Conservation (phyloP, 2,797 vertebrate genomes). For the Anguilla obscura region DNA sequence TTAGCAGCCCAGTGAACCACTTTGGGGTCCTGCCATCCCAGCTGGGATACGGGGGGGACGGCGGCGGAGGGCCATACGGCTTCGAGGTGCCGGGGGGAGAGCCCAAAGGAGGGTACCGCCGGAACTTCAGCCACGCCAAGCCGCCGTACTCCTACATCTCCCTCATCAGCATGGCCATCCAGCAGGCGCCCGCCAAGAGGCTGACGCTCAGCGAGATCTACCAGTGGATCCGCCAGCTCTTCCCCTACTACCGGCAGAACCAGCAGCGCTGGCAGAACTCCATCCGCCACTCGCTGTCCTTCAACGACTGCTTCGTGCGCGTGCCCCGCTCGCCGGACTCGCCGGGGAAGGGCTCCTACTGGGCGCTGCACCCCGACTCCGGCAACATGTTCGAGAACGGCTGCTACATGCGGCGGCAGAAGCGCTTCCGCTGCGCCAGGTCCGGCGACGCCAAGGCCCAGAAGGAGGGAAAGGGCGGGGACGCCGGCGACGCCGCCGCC, state of each 20-base stretch:
- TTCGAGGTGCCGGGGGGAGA: conserved; percentile 70
- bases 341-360: conserved; percentile 80
- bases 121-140: conserved; percentile 82
- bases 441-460: conserved; percentile 45
- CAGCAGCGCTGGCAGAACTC: conserved; percentile 82
- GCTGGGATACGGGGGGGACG: conserved; percentile 43
- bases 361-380: conserved; percentile 81
- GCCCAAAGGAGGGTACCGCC: conserved; percentile 64
- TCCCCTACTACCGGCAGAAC: conserved; percentile 82
- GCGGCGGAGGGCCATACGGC: conserved; percentile 41
- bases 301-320: conserved; percentile 79
- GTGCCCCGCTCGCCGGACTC: conserved; percentile 78
- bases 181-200: conserved; percentile 79
- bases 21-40: conserved; percentile 35
- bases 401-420: conserved; percentile 82
- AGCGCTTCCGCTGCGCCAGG: conserved; percentile 79
- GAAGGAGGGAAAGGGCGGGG: conserved; percentile 45
- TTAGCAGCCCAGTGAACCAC: conserved; percentile 25
- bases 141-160: conserved; percentile 84
- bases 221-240: conserved; percentile 84
- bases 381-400: conserved; percentile 86
- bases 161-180: conserved; percentile 83
- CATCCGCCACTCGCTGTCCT: conserved; percentile 77
- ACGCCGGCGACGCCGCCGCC: conserved; percentile 47
- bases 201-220: conserved; percentile 82